Conservation (phyloP, 1,140 invertebrate genomes). For the Lithobius niger region DNA sequence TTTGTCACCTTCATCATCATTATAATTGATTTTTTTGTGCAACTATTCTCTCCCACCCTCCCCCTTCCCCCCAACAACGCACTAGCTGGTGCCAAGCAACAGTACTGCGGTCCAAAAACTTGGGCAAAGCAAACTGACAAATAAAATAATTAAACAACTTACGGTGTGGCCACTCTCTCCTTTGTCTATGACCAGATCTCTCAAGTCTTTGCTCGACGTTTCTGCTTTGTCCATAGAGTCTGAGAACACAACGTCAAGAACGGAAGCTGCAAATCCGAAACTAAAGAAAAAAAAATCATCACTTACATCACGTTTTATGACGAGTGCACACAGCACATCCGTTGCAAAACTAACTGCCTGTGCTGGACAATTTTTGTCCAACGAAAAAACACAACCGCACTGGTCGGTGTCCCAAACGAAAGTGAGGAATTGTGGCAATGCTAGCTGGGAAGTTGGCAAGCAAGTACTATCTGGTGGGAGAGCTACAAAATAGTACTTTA, state of each 20-base stretch:
- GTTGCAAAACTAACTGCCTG: not conserved
- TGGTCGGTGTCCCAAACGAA: not conserved
- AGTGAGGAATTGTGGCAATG: not conserved
- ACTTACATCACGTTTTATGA: not conserved
- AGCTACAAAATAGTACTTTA: no score
- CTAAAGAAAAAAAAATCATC: not conserved
- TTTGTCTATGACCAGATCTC: not conserved
- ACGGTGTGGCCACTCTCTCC: not conserved
- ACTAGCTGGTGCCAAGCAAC: no score
- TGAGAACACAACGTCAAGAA: not conserved
- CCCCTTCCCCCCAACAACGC: no score
- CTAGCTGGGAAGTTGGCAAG: constrained; percentile 31
- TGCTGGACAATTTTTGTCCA: not conserved
- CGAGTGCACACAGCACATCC: not conserved
- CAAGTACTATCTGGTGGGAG: no score
- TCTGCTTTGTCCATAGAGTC: not conserved
- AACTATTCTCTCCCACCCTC: no score
- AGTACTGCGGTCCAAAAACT: no score
- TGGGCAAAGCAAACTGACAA: no score
- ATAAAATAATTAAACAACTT: no score
- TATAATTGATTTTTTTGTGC: no score
- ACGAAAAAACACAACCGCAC: not conserved
- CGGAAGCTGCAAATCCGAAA: not conserved
- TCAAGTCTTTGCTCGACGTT: not conserved
- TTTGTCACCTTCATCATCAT: no score